Base-by-base conservation (phyloP, 1,140 invertebrate genomes). In the Elysia chlorotica region DNA sequence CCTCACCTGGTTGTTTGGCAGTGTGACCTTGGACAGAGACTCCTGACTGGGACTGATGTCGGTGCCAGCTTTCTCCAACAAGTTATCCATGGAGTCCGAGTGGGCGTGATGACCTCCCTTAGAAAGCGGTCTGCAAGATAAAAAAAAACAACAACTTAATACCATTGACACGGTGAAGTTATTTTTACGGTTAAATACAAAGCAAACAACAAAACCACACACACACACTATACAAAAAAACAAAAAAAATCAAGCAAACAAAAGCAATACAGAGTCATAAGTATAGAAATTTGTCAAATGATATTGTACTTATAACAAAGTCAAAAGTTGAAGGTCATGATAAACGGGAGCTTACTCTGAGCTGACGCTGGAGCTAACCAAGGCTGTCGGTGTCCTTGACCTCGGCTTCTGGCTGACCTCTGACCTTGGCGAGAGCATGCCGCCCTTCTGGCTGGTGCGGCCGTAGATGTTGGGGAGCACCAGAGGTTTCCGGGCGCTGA, bases 21-120 rank as follows among this genome's bases (percentile, higher is more conserved):
- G 91, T 56, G 92, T 93, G 81, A 98, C 94, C 88, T 95, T 95
- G 73, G 96, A 94, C 31, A 89, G 89, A 85, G 95, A 95, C 73
- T 85, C 84, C 14, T 74, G 69, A 2, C 72, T 73, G 23, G 71
- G 38, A 21, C 67, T 72, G 23, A 23, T 56, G n/a, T 78, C 77
- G 38, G 65, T 56, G 5, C 61, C 72, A 31, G 76, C 67, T 30
- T 71, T 71, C 21, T 78, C 77, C 33, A 75, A 36, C 14, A 78
- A 37, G 37, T 75, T 78, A 48, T 78, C 77, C 54, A 74, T 48
- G 28, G 77, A 78, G 33, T 78, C 77, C 2, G 74, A 75, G 33
- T 73, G 68, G 1, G 62, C n/a, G n/a, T 70, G 23, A 33, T 73
- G 56, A 63, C 67, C 71, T 2, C 74, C 71, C 71, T 75, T 78